A percentile compares a stretch with the other conserved stretches of the same genome.
phyloP scores from a whole-genome alignment of 2,888 invertebrate species.

The Machimus rusticus region DNA sequence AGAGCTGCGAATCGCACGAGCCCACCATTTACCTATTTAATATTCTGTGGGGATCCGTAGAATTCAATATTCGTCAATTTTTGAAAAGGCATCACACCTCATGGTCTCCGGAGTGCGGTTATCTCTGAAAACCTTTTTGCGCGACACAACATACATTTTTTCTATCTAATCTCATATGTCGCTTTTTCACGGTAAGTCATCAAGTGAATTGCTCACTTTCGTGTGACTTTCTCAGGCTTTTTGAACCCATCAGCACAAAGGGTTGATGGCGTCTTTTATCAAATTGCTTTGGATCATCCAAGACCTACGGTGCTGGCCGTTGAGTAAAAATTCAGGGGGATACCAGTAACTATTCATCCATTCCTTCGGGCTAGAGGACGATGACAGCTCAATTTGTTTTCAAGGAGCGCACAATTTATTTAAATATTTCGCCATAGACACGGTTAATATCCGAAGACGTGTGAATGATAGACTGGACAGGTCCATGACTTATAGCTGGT shows the following conservation, averaged over 20 bases:
- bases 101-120: neutral
- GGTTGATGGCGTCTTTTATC: constrained; percentile 18
- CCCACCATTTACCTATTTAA: neutral
- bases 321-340: neutral
- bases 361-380: neutral
- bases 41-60: neutral
- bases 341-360: constrained; percentile 3
- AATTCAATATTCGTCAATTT: constrained; percentile 20
- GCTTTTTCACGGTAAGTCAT: constrained; percentile 12
- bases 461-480: constrained; percentile 23
- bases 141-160: neutral
- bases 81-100: neutral
- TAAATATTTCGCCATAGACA: constrained; percentile 31
- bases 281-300: constrained; percentile 18
- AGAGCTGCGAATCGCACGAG: neutral
- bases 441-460: constrained; percentile 27
- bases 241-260: constrained; percentile 8
- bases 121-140: neutral
- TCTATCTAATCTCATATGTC: constrained; percentile 8
- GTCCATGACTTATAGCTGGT: constrained; percentile 15
- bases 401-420: constrained; percentile 28
- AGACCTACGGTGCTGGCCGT: neutral
- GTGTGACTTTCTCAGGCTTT: neutral
- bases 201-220: neutral
- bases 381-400: constrained; percentile 38